Conservation (phyloP, 2,888 invertebrate species). For the Cerceris rybyensis region DNA sequence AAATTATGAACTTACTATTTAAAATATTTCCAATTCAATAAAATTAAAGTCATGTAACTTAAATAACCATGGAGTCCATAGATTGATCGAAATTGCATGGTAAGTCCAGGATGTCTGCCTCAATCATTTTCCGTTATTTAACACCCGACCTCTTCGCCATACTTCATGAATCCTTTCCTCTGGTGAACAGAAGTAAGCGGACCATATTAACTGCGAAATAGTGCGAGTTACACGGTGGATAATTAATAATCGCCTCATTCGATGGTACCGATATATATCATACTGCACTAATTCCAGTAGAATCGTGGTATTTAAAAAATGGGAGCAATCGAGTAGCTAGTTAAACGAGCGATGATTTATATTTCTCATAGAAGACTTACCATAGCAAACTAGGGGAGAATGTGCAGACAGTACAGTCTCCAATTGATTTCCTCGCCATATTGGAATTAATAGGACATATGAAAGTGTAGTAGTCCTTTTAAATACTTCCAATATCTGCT, state of each 20-base stretch:
- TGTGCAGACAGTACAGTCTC: slow-evolving; percentile 29
- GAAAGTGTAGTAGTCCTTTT: slow-evolving; percentile 19
- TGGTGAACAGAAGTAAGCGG: slow-evolving; percentile 48
- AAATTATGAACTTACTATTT: no score
- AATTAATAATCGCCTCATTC: slow-evolving; percentile 46
- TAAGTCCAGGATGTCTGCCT: background rate
- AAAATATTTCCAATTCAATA: background rate
- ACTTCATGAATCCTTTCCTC: slow-evolving; percentile 16
- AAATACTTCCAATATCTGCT: slow-evolving; percentile 23
- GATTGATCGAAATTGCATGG: background rate
- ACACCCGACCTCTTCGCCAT: background rate
- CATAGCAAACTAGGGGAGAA: slow-evolving; percentile 33
- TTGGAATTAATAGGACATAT: slow-evolving; percentile 22
- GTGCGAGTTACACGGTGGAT: slow-evolving; percentile 39
- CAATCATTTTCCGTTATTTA: slow-evolving; percentile 5
- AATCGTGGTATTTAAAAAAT: slow-evolving; percentile 12
- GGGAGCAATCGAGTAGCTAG: slow-evolving; percentile 47
- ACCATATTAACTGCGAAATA: slow-evolving; percentile 44
- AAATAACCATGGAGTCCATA: background rate
- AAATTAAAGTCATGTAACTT: background rate
- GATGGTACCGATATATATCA: slow-evolving; percentile 22
- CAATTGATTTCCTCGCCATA: background rate
- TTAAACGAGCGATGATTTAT: slow-evolving; percentile 40
- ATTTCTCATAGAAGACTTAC: background rate
- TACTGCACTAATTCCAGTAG: slow-evolving; percentile 7